Percentiles rank a stretch among this genome's conserved stretches.
phyloP scores from a whole-genome alignment of 2,113 vertebrate species.

The Platysternon megacephalum region DNA sequence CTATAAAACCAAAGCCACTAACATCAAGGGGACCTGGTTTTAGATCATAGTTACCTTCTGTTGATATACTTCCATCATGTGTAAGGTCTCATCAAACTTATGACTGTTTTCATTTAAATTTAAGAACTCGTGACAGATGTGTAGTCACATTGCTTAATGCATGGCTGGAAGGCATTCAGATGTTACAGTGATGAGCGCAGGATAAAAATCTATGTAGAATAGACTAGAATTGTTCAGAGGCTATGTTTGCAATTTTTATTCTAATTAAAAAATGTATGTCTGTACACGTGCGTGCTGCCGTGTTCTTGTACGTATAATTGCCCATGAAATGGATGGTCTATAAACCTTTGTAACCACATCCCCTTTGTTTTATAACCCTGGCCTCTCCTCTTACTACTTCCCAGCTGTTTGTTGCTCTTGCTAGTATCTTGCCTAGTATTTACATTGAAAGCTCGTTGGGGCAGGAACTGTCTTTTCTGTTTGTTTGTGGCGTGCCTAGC shows the following conservation, averaged over 20 bases:
- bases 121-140: neutral
- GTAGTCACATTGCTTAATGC: neutral
- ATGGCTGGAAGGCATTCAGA: neutral
- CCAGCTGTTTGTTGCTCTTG: neutral
- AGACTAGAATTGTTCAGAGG: neutral
- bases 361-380: neutral
- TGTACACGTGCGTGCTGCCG: neutral
- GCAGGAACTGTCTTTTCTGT: neutral
- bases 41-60: neutral
- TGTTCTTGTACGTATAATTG: neutral
- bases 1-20: neutral
- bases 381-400: neutral
- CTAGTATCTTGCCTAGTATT: neutral
- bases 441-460: neutral
- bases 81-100: neutral
- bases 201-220: neutral
- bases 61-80: neutral
- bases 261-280: neutral
- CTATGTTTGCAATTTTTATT: neutral
- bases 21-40: neutral
- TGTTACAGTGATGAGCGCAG: neutral
- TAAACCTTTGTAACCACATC: neutral
- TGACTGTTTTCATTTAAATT: neutral
- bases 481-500: neutral
- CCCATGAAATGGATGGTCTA: neutral